Evolutionary conservation across 2,797 vertebrate species (phyloP).

Genomic region (Schizopygopsis pylzovi): DNA sequence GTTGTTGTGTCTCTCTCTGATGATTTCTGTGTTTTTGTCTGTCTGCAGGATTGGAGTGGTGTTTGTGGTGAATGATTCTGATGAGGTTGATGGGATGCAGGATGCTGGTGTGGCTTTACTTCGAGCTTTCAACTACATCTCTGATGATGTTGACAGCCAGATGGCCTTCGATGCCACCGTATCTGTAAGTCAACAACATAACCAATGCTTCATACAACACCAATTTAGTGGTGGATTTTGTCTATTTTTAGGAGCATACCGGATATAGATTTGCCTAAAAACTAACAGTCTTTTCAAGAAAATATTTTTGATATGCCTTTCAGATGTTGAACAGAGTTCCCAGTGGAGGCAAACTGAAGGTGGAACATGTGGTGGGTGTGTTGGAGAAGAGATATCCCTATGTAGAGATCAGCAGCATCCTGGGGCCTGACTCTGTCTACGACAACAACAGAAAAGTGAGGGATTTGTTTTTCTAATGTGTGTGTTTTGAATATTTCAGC

Average conservation of each 20-base stretch:
- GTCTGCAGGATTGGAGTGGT: constrained; percentile 88
- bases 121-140: constrained; percentile 92
- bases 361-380: constrained; percentile 89
- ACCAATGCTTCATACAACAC: neutral
- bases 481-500: constrained; percentile 13
- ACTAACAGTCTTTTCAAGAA: neutral
- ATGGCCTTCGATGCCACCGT: constrained; percentile 90
- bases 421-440: constrained; percentile 90
- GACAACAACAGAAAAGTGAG: constrained; percentile 92
- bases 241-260: no score
- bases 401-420: constrained; percentile 89
- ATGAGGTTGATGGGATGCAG: constrained; percentile 90
- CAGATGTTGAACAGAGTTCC: constrained; percentile 91
- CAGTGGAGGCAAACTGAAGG: constrained; percentile 83
- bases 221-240: neutral
- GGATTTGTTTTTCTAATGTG: constrained; percentile 5
- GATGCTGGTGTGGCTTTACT: constrained; percentile 92
- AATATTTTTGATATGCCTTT: neutral
- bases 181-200: constrained; percentile 80
- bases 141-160: constrained; percentile 89
- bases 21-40: neutral
- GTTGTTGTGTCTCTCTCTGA: neutral
- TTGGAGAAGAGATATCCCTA: constrained; percentile 94
- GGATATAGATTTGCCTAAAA: neutral
- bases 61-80: constrained; percentile 90